These are phyloP conservation scores for Contarinia nasturtii DNA, from an alignment of 1,140 invertebrate species.

Conservation along the genomic window DNA sequence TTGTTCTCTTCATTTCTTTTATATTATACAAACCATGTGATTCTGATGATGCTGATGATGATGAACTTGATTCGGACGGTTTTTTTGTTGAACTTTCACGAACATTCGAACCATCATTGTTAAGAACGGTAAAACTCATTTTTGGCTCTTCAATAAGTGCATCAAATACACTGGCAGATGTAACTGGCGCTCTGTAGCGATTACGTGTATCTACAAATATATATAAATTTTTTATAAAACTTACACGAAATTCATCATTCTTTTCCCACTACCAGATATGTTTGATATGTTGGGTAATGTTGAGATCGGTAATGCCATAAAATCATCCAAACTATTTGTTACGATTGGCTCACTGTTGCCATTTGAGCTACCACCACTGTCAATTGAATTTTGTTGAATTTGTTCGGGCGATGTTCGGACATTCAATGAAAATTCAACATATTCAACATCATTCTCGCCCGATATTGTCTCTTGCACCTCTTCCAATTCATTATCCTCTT, in stretches of 20 bases:
- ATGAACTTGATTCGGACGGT: background rate
- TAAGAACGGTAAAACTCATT: background rate
- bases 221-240: background rate
- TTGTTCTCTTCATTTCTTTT: background rate
- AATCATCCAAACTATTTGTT: background rate
- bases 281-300: background rate
- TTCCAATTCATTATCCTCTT: constrained; percentile 27
- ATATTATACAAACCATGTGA: background rate
- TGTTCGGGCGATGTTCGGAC: constrained; percentile 9
- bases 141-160: constrained; percentile 4
- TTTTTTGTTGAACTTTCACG: background rate
- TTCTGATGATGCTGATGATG: no score
- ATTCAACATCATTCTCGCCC: constrained; percentile 56
- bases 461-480: constrained; percentile 7
- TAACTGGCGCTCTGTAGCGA: constrained; percentile 7
- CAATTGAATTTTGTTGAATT: constrained; percentile 7
- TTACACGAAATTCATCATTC: no score
- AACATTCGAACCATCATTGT: background rate
- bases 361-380: background rate
- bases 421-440: constrained; percentile 36
- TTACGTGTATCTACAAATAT: constrained; percentile 4
- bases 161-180: constrained; percentile 8
- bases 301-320: background rate
- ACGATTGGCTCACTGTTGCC: background rate
- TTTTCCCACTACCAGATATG: background rate